Evolutionary conservation across 2,888 invertebrate species (phyloP), one percentile per base, ranked within the genome.

Genomic region (Volucella inflata): DNA sequence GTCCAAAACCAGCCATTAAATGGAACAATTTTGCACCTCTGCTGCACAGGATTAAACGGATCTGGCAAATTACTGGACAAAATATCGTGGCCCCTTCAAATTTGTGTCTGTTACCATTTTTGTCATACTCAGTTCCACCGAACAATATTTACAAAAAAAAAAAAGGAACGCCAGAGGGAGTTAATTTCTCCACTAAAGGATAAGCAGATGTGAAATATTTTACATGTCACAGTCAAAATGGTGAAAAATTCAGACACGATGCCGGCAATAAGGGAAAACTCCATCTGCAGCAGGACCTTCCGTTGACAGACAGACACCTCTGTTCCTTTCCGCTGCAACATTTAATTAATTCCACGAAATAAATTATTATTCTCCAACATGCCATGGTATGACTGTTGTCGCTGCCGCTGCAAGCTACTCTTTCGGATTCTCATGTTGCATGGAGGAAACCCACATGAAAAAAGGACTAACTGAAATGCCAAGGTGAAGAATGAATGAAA

Each of bases 331-430:
- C 68, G 60, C 14, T 68, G 65, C 53, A 53, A 48, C 62, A 68
- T 84, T 80, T 85, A 85, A 85, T 85, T 85, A 85, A 85, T 85
- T 77, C 76, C 59, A 53, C 80, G 76, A 80, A 76, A 85, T 85
- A 80, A 85, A 80, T 85, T 85, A 85, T 72, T 85, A 71, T 85
- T 67, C 85, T 80, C 44, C 80, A 50, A 55, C 70, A 60, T 70
- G 68, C 62, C 62, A 57, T 65, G 59, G 38, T 36, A 51, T 65
- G 68, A 51, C 42, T 51, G 55, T 62, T 2, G 30, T 30, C 30
- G 30, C 6, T 6, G 30, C 53, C 38, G 48, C 21, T 17, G 2
- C 21, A 38, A n/a, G 40, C 53, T 9, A 17, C 17, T 60, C 12
- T 62, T 55, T 36, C 11, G 30, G 42, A 62, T 51, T 36, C 11